These are phyloP conservation scores for Acrocephalus kingi DNA, from an alignment of 2,113 vertebrate genomes.

Conservation along the genomic window DNA sequence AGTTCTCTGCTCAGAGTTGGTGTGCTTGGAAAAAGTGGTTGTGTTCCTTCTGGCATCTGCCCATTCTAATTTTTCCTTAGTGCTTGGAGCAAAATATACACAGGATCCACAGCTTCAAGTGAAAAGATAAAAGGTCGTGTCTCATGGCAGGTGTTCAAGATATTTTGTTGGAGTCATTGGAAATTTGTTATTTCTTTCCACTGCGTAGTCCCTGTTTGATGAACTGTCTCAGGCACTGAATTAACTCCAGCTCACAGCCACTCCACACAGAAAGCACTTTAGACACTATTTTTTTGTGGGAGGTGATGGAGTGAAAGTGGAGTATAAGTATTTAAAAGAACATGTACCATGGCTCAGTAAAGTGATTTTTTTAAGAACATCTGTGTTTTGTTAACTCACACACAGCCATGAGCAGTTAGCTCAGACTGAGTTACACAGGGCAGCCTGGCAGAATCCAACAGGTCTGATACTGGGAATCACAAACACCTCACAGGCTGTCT, in stretches of 20 bases:
- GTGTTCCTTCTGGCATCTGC: conserved; percentile 24
- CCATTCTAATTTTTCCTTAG: not conserved
- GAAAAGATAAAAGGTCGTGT: not conserved
- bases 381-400: not conserved
- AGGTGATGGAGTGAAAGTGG: not conserved
- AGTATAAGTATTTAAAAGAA: not conserved
- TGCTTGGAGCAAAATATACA: conserved; percentile 11
- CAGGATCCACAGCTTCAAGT: not conserved
- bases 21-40: not conserved
- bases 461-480: not conserved
- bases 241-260: not conserved
- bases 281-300: not conserved
- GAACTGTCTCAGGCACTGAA: not conserved
- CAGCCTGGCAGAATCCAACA: not conserved
- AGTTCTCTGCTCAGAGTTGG: not conserved
- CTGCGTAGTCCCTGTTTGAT: not conserved
- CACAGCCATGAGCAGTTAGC: not conserved
- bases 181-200: not conserved
- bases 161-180: not conserved
- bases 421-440: not conserved
- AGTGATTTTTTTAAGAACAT: not conserved
- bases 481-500: not conserved
- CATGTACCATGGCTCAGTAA: not conserved
- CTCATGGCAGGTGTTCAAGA: not conserved
- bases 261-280: not conserved